phyloP scores from a whole-genome alignment of 2,797 vertebrate genomes.

The Tokudaia tokunoshimensis region DNA sequence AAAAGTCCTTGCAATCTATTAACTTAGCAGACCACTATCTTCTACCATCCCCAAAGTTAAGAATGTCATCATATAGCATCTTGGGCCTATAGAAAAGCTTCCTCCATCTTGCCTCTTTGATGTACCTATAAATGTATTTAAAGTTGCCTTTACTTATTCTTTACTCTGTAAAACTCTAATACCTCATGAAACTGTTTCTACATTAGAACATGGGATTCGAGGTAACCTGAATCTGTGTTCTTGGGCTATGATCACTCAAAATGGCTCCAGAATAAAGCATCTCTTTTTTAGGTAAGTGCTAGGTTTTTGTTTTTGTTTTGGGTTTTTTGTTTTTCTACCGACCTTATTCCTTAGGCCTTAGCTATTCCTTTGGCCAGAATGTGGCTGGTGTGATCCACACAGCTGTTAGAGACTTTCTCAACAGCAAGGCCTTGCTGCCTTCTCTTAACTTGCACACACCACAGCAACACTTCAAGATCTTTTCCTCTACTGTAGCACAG shows the following conservation, averaged over 20 bases:
- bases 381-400: background rate
- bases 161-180: background rate
- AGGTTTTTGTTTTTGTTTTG: background rate
- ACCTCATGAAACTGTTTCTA: background rate
- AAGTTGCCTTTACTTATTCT: background rate
- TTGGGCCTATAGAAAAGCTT: background rate
- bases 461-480: background rate
- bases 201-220: background rate
- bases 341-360: background rate
- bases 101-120: background rate
- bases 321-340: background rate
- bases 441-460: background rate
- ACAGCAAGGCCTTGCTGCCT: background rate
- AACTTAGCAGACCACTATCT: background rate
- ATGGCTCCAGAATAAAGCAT: background rate
- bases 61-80: background rate
- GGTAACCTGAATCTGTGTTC: background rate
- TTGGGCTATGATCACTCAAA: background rate
- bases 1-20: background rate
- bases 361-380: background rate
- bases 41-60: background rate
- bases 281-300: background rate
- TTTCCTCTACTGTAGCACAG: background rate
- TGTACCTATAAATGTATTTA: background rate
- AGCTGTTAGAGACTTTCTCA: background rate